Percentiles rank a stretch among this genome's conserved stretches.
Evolutionary conservation across 2,113 vertebrate species (phyloP).

Genomic region (Neogobius melanostomus): DNA sequence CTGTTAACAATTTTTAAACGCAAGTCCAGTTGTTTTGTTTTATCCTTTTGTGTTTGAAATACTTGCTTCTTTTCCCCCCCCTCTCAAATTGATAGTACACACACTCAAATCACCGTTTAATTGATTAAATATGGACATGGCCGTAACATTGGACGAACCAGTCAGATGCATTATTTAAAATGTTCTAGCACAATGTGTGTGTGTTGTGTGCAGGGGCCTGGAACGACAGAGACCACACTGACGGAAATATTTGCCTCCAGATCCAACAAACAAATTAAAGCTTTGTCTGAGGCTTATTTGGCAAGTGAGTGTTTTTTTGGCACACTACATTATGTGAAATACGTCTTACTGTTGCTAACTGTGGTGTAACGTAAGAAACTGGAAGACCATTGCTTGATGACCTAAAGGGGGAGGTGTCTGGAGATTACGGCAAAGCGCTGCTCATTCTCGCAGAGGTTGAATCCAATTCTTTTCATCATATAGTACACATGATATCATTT

Average conservation of each 20-base stretch:
- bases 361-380: slow-evolving; percentile 68
- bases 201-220: slow-evolving; percentile 73
- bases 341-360: neutral
- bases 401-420: slow-evolving; percentile 82
- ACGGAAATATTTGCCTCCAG: slow-evolving; percentile 87
- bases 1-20: too few species aligned
- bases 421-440: slow-evolving; percentile 83
- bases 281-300: slow-evolving; percentile 79
- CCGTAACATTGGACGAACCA: too few species aligned
- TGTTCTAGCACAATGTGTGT: neutral
- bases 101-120: too few species aligned
- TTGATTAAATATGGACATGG: too few species aligned
- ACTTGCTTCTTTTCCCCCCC: too few species aligned
- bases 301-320: slow-evolving; percentile 67
- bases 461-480: neutral
- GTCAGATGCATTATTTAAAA: too few species aligned
- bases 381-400: slow-evolving; percentile 75
- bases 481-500: neutral
- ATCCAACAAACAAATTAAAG: slow-evolving; percentile 82
- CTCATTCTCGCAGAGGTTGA: slow-evolving; percentile 79
- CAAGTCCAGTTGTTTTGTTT: too few species aligned
- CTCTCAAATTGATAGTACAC: too few species aligned
- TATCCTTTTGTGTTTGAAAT: too few species aligned
- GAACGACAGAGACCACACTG: slow-evolving; percentile 79
- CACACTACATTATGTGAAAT: neutral